These are phyloP conservation scores for Merluccius polli DNA, from an alignment of 2,797 vertebrate species.

Conservation along the genomic window DNA sequence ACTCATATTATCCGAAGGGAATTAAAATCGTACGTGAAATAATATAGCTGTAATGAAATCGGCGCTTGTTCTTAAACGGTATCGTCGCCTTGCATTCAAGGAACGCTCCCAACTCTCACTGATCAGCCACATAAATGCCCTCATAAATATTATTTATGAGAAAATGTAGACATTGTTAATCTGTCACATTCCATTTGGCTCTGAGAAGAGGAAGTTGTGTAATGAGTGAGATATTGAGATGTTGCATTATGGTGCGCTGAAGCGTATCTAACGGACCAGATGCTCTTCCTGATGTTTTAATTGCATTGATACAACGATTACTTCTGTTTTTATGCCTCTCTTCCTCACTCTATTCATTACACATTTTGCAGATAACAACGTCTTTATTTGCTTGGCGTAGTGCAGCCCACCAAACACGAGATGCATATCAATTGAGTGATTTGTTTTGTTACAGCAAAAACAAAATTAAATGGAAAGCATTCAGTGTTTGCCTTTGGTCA, in stretches of 20 bases:
- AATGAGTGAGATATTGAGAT: slow-evolving; percentile 11
- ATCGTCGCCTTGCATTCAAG: neutral
- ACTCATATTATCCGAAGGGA: neutral
- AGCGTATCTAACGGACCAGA: neutral
- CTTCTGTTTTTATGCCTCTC: neutral
- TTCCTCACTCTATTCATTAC: neutral
- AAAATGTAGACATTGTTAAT: slow-evolving; percentile 29
- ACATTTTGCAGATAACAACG: neutral
- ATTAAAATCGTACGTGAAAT: neutral
- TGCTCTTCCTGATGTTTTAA: slow-evolving; percentile 3
- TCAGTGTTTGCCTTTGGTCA: no score
- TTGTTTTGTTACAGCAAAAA: neutral
- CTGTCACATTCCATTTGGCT: slow-evolving; percentile 1
- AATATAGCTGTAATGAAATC: slow-evolving; percentile 30
- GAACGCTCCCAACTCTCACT: neutral
- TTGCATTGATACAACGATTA: neutral
- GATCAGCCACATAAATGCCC: neutral
- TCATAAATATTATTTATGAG: slow-evolving; percentile 38
- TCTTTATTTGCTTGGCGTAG: neutral
- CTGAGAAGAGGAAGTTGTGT: slow-evolving; percentile 8
- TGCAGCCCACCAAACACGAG: neutral
- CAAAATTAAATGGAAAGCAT: neutral
- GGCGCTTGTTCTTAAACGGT: neutral
- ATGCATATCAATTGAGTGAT: neutral
- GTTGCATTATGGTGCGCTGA: neutral